Percentiles rank a stretch among this genome's conserved stretches.
phyloP scores from a whole-genome alignment of 2,888 invertebrate species.

The Microctonus hyperodae region DNA sequence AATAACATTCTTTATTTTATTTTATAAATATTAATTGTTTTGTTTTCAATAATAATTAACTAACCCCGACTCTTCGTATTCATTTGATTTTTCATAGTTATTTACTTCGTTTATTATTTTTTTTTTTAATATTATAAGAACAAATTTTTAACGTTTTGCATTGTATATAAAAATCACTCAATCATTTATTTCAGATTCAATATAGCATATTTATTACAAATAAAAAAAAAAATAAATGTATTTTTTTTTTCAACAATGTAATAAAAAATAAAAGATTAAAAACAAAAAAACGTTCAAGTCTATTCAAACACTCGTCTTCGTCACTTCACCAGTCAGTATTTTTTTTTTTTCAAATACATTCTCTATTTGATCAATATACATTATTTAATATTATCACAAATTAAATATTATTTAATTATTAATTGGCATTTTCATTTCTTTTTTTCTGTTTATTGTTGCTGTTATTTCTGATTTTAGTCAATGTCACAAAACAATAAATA shows the following conservation, averaged over 20 bases:
- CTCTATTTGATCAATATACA: neutral
- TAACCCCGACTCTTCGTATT: slow-evolving; percentile 23
- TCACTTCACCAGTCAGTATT: neutral
- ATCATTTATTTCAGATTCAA: slow-evolving; percentile 43
- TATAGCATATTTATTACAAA: slow-evolving; percentile 23
- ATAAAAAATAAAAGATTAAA: slow-evolving; percentile 12
- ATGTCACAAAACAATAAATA: neutral
- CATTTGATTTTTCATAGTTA: slow-evolving; percentile 33
- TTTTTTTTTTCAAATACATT: neutral
- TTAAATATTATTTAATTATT: slow-evolving; percentile 4
- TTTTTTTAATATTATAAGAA: slow-evolving; percentile 32
- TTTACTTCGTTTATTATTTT: slow-evolving; percentile 28
- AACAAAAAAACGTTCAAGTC: neutral
- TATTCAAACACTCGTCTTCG: neutral
- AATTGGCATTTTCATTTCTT: neutral
- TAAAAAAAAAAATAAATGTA: slow-evolving; percentile 26
- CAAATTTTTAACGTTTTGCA: slow-evolving; percentile 7
- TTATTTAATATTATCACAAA: neutral
- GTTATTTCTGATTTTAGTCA: neutral
- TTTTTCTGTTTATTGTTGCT: neutral
- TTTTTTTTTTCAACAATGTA: slow-evolving; percentile 23
- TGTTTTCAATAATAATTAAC: neutral
- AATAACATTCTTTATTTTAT: slow-evolving; percentile 30
- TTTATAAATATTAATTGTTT: slow-evolving; percentile 25
- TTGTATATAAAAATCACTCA: slow-evolving; percentile 43